These are phyloP conservation scores for Ochlodes sylvanus DNA, from an alignment of 2,888 invertebrate genomes.

Conservation along the genomic window DNA sequence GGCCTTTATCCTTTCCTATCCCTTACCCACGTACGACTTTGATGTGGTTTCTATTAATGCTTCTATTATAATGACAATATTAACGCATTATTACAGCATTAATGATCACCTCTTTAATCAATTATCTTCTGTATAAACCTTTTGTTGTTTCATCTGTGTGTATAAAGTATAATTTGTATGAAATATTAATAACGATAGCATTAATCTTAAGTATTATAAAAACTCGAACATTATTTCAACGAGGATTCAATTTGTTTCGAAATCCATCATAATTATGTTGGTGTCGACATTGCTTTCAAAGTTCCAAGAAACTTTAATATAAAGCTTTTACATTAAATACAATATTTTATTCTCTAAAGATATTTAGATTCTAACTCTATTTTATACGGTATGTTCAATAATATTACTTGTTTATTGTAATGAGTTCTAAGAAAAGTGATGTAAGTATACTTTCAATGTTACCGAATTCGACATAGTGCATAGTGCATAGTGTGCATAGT, in stretches of 20 bases:
- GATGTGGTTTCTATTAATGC: not conserved
- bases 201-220: slow-evolving; percentile 11
- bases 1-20: not conserved
- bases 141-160: too few species aligned
- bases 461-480: too few species aligned
- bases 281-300: slow-evolving; percentile 32
- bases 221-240: slow-evolving; percentile 6
- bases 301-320: slow-evolving; percentile 32
- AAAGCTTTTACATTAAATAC: slow-evolving; percentile 33
- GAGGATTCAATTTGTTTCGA: slow-evolving; percentile 23
- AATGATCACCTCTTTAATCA: too few species aligned
- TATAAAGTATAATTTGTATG: not conserved
- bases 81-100: not conserved
- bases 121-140: too few species aligned
- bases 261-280: slow-evolving; percentile 36
- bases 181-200: slow-evolving; percentile 2
- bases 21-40: not conserved
- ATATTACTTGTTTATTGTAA: too few species aligned
- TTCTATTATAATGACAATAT: slow-evolving; percentile 3
- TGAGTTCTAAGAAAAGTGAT: too few species aligned
- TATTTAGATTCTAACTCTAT: slow-evolving; percentile 27
- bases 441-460: too few species aligned
- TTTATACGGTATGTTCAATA: not conserved
- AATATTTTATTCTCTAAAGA: slow-evolving; percentile 16
- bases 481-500: too few species aligned